Evolutionary conservation across 2,888 invertebrate genomes (phyloP).

Genomic region (Rosalia funebris): DNA sequence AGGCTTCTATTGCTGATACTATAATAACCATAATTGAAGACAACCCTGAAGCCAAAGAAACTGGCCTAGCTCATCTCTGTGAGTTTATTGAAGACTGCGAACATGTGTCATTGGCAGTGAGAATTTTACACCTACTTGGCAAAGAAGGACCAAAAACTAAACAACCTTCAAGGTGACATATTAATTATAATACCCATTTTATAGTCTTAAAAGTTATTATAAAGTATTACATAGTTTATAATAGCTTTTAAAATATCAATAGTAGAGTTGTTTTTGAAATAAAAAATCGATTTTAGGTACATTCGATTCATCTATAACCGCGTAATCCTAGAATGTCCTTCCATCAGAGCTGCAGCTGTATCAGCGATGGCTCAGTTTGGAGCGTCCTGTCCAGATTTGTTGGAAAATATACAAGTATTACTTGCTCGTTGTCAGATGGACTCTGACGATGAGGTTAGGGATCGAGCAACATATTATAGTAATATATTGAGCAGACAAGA

Average conservation of each 20-base stretch:
- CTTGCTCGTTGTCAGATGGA: constrained; percentile 92
- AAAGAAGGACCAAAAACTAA: constrained; percentile 96
- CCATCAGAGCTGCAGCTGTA: constrained; percentile 96
- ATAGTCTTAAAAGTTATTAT: too few species aligned
- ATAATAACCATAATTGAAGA: constrained; percentile 98
- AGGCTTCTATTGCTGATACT: constrained; percentile 94
- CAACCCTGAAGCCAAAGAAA: constrained; percentile 97
- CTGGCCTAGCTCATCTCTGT: constrained; percentile 94
- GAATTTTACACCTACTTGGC: constrained; percentile 94
- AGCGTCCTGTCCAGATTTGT: constrained; percentile 89
- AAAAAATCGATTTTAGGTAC: constrained; percentile 72
- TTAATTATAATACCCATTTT: too few species aligned
- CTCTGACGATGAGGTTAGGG: constrained; percentile 97
- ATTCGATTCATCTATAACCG: constrained; percentile 88
- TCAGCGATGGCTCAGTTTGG: constrained; percentile 98
- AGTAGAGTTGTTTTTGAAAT: too few species aligned
- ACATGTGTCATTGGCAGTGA: constrained; percentile 94
- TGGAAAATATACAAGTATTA: constrained; percentile 85
- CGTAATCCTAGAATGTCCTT: constrained; percentile 95
- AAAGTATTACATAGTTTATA: too few species aligned
- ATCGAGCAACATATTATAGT: constrained; percentile 96
- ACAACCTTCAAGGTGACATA: constrained; percentile 82
- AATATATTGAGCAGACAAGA: constrained; percentile 81
- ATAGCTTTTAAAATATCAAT: too few species aligned
- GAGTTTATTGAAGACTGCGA: constrained; percentile 99